These are phyloP conservation scores for Mimachlamys varia DNA, from an alignment of 2,888 invertebrate species.

Conservation along the genomic window DNA sequence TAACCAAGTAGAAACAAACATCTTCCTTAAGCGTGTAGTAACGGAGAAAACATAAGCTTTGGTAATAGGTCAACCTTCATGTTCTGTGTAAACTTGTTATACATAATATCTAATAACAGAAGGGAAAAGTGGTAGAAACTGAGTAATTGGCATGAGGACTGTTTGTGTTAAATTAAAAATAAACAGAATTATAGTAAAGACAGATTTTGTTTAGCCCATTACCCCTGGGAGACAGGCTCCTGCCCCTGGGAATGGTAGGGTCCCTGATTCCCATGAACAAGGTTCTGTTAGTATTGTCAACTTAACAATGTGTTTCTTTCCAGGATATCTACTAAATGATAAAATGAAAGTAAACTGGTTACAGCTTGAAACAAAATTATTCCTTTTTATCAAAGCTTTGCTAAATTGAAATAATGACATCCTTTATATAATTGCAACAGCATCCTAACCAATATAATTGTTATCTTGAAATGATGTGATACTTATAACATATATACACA, in stretches of 20 bases:
- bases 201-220: slow-evolving; percentile 7
- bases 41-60: too few relatives aligned
- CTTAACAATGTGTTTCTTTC: not conserved
- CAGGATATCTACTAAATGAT: not conserved
- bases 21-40: too few relatives aligned
- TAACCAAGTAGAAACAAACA: too few relatives aligned
- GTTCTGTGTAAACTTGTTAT: not conserved
- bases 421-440: too few relatives aligned
- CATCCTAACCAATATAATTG: too few relatives aligned
- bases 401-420: too few relatives aligned
- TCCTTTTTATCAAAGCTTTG: too few relatives aligned
- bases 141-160: slow-evolving; percentile 9
- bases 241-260: not conserved
- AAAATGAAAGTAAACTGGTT: too few relatives aligned
- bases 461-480: too few relatives aligned
- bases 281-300: not conserved
- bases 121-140: not conserved
- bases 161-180: slow-evolving; percentile 1
- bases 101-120: not conserved
- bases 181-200: not conserved
- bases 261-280: not conserved
- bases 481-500: too few relatives aligned
- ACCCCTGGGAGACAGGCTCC: not conserved
- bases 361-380: too few relatives aligned
- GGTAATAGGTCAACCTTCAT: not conserved